Evolutionary conservation across 1,140 invertebrate genomes (phyloP).

Genomic region (Drosophila ironensis): DNA sequence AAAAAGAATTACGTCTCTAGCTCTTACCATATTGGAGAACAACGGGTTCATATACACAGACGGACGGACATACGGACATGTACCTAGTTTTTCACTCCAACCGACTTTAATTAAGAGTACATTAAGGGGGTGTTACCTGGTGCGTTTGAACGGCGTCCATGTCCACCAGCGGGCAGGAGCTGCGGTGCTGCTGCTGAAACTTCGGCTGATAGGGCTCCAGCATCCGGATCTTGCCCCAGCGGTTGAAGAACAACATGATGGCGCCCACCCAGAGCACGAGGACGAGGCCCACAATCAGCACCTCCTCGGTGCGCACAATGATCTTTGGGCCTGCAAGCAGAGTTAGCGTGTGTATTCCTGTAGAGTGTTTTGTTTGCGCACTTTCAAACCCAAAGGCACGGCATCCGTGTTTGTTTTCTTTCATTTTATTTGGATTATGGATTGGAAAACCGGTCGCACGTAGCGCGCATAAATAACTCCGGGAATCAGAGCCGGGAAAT

Average conservation of each 20-base stretch:
- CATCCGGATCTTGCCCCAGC: conserved; percentile 97
- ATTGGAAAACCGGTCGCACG: conserved; percentile 39
- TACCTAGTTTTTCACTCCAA: no score
- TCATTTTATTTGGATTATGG: not conserved
- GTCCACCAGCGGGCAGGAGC: conserved; percentile 87
- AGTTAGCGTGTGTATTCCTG: no score
- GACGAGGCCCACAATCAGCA: conserved; percentile 92
- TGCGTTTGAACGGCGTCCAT: conserved; percentile 70
- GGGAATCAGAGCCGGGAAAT: conserved; percentile 35
- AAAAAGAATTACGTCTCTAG: no score
- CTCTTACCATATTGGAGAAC: no score
- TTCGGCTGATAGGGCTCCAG: conserved; percentile 95
- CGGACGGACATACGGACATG: no score
- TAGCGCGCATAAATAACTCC: conserved; percentile 55
- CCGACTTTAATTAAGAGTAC: no score
- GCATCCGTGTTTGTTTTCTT: conserved; percentile 17
- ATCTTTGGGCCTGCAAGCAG: conserved; percentile 83
- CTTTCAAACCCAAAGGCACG: not conserved
- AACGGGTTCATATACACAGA: no score
- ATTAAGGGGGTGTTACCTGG: conserved; percentile 65
- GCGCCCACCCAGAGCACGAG: conserved; percentile 93
- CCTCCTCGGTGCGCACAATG: conserved; percentile 90
- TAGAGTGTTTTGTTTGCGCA: no score
- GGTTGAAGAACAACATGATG: conserved; percentile 94
- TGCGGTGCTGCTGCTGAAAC: conserved; percentile 89